Evolutionary conservation across 1,140 invertebrate genomes (phyloP), one percentile per base, ranked within the genome.

Genomic region (Chrysomallon squamiferum): DNA sequence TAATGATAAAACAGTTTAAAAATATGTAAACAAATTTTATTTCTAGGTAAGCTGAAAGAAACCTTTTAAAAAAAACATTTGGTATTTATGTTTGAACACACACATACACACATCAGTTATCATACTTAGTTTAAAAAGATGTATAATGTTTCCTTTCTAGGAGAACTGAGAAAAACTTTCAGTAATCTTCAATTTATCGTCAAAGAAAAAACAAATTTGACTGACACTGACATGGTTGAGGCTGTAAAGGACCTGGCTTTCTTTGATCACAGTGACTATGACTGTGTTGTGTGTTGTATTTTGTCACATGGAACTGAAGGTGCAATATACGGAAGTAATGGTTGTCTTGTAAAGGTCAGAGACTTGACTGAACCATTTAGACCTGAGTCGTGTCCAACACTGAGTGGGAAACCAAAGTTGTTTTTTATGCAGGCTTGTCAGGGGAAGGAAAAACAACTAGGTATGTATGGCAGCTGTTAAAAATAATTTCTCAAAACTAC

Each of bases 341-440:
- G 77, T 9, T 45, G 59, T 6, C 52, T 61, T 2, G 65, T 84
- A 2, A 47, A 68, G 11, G 65, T 84, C 30, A 67, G 73, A 54
- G 69, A 76, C 20, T 73, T 82, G 32, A 84, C 79, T 7, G 65
- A 69, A 29, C 76, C 65, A 9, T 77, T 84, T 35, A 79, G 74
- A 29, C 62, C 78, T 13, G 62, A 72, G 29, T 59, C 62, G 11
- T 85, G 80, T 65, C 75, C 70, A 7, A 61, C 57, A 11, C 62
- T 86, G 32, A 59, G 56, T 15, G 75, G 73, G 20, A 86, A 84
- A 69, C 84, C 84, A 27, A 86, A 86, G 63, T 73, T 86, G 3
- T 86, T 85, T 61, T 77, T 86, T 47, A 72, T 86, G 25, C 83
- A 85, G 68, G 80, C 82, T 18, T 86, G 85, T 70, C 83, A 84